Conservation (phyloP, 2,113 vertebrate genomes). For the Podilymbus podiceps region DNA sequence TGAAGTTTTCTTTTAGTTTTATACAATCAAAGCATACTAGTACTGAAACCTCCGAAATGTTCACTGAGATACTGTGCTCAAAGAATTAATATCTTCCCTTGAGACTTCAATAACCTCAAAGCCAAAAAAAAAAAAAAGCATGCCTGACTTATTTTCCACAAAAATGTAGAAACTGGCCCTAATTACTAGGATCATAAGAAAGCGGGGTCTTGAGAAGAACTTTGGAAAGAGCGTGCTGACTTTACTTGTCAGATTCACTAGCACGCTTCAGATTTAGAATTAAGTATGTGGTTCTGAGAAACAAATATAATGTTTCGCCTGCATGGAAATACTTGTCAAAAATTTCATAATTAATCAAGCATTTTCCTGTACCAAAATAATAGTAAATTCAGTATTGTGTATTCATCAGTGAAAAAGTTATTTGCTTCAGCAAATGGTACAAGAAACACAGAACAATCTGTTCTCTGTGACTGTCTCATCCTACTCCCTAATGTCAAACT, state of each 20-base stretch:
- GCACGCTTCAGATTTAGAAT: background rate
- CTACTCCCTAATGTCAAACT: background rate
- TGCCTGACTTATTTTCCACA: background rate
- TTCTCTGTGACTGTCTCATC: background rate
- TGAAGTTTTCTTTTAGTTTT: slow-evolving; percentile 21
- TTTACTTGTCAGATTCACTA: background rate
- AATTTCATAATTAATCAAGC: background rate
- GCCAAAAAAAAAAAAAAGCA: background rate
- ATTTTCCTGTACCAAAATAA: background rate
- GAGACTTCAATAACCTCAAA: slow-evolving; percentile 22
- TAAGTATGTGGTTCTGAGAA: background rate
- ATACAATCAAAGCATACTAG: slow-evolving; percentile 4
- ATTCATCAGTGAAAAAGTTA: background rate
- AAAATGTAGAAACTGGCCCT: background rate
- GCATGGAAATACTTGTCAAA: background rate
- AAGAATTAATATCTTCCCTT: slow-evolving; percentile 8
- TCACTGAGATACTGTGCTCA: background rate
- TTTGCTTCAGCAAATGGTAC: background rate
- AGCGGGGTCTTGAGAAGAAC: background rate
- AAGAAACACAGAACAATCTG: background rate
- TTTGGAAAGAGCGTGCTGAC: background rate
- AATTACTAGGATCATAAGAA: background rate
- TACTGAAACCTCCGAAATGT: slow-evolving; percentile 4
- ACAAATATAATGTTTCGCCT: background rate
- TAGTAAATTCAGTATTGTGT: background rate